A percentile compares a stretch with the other conserved stretches of the same genome.
phyloP scores from a whole-genome alignment of 2,888 invertebrate genomes.

The Plagodis dolabraria region DNA sequence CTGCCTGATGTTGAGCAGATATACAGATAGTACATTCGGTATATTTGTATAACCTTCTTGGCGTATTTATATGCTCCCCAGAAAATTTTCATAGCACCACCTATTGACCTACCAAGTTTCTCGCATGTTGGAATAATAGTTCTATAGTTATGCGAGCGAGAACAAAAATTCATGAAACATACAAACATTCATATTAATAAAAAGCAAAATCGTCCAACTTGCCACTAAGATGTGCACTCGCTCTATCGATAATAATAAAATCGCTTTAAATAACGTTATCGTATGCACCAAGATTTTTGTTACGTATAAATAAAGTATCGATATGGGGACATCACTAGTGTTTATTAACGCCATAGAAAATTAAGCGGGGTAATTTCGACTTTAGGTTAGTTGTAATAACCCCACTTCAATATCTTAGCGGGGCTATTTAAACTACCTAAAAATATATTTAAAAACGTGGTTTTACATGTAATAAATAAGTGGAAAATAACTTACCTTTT shows the following conservation, averaged over 20 bases:
- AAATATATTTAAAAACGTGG: constrained; percentile 8
- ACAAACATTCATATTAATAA: neutral
- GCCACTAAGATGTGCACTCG: constrained; percentile 2
- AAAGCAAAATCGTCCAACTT: constrained; percentile 5
- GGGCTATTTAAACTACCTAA: constrained; percentile 5
- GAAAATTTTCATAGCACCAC: constrained; percentile 5
- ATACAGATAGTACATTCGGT: neutral
- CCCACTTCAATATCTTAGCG: constrained; percentile 9
- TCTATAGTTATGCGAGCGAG: constrained; percentile 11
- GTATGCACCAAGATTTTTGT: constrained; percentile 6
- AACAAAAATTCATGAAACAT: constrained; percentile 7
- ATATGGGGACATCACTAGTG: constrained; percentile 7
- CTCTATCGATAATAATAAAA: constrained; percentile 5
- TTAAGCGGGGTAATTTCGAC: constrained; percentile 7
- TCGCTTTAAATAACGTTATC: constrained; percentile 9
- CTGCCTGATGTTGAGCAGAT: too few relatives aligned
- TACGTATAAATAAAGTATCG: constrained; percentile 7
- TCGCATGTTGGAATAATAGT: neutral
- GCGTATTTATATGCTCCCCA: constrained; percentile 3
- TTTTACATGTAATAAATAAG: constrained; percentile 5
- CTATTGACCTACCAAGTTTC: constrained; percentile 8
- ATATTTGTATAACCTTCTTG: neutral
- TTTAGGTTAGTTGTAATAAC: constrained; percentile 9
- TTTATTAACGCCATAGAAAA: constrained; percentile 6
- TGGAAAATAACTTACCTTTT: constrained; percentile 3